Percentiles rank a stretch among this genome's conserved stretches.
Conservation (phyloP, 2,888 invertebrate genomes). For the Himalopsyche tibetana region DNA sequence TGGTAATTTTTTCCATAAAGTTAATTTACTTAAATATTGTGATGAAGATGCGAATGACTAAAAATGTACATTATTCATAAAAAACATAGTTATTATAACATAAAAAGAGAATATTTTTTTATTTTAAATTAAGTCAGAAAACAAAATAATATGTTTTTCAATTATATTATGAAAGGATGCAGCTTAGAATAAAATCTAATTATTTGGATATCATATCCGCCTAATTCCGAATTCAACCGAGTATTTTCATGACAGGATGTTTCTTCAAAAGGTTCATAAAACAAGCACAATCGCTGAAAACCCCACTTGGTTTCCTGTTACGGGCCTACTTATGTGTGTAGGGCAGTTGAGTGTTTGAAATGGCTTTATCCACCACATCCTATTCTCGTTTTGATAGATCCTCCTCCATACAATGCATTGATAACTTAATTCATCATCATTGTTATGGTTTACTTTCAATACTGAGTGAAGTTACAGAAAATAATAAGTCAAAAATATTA, state of each 20-base stretch:
- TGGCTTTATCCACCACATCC: conserved; percentile 28
- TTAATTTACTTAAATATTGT: too few species aligned
- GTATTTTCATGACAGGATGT: conserved; percentile 36
- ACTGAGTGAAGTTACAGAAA: too few species aligned
- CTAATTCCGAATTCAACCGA: neutral
- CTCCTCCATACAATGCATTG: neutral
- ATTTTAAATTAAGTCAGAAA: neutral
- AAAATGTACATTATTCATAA: too few species aligned
- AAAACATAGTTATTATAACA: too few species aligned
- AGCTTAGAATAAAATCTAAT: neutral
- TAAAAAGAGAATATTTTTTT: neutral
- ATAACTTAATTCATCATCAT: conserved; percentile 10
- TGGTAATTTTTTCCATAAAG: too few species aligned
- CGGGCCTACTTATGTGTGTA: conserved; percentile 32
- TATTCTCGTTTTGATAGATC: conserved; percentile 10
- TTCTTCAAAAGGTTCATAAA: conserved; percentile 37
- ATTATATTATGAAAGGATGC: neutral
- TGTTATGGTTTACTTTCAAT: neutral
- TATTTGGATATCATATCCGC: conserved; percentile 31
- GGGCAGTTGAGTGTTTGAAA: conserved; percentile 43
- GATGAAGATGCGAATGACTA: too few species aligned
- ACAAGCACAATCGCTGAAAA: conserved; percentile 42
- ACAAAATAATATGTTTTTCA: too few species aligned
- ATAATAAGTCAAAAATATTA: too few species aligned
- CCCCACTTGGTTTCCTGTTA: conserved; percentile 43